phyloP scores from a whole-genome alignment of 2,113 vertebrate species.

The Indicator indicator region DNA sequence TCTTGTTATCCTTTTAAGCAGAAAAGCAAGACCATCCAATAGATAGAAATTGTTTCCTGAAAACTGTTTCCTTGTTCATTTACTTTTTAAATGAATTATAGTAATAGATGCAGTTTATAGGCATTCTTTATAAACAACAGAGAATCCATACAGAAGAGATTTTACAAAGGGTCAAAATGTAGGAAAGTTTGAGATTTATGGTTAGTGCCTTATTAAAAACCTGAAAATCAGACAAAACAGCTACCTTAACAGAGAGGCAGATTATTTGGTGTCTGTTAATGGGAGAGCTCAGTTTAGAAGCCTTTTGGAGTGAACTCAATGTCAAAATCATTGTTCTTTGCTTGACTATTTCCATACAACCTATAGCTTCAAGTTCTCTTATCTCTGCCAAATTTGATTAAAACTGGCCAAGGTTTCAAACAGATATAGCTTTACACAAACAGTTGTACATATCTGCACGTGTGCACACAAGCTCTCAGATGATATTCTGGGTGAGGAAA shows the following conservation, averaged over 20 bases:
- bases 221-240: neutral
- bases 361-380: neutral
- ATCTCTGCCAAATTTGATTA: neutral
- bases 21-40: neutral
- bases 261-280: neutral
- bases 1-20: neutral
- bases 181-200: neutral
- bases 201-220: neutral
- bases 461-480: neutral
- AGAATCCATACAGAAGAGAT: neutral
- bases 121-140: neutral
- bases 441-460: neutral
- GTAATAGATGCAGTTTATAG: neutral
- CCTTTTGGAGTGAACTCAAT: neutral
- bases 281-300: neutral
- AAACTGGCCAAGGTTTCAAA: neutral
- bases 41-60: neutral
- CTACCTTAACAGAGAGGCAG: neutral
- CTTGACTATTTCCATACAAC: neutral
- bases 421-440: neutral
- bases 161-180: neutral
- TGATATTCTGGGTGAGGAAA: neutral
- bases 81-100: neutral
- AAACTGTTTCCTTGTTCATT: neutral
- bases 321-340: neutral